Evolutionary conservation across 2,113 vertebrate species (phyloP).

Genomic region (Scytalopus superciliaris): DNA sequence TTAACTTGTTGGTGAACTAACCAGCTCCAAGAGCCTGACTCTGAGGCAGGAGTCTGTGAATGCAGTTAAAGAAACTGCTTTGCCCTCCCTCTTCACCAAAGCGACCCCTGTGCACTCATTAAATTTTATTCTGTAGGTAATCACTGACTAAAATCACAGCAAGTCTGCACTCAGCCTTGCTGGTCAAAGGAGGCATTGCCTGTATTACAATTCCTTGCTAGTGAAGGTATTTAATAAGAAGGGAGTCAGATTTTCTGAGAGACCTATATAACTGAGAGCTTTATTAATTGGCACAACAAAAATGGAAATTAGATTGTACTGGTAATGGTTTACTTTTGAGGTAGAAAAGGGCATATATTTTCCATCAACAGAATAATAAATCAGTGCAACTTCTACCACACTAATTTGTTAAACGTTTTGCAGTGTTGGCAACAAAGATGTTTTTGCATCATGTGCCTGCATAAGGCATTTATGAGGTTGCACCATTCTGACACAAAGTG

Average conservation of each 20-base stretch:
- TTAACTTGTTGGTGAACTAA: not conserved
- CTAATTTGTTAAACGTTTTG: not conserved
- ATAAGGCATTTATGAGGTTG: not conserved
- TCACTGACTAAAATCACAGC: slow-evolving; percentile 8
- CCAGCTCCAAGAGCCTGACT: not conserved
- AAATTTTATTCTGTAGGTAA: slow-evolving; percentile 27
- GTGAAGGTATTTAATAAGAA: slow-evolving; percentile 13
- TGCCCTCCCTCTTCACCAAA: not conserved
- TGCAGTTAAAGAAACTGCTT: not conserved
- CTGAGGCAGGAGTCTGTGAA: not conserved
- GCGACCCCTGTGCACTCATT: not conserved
- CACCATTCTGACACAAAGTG: not conserved
- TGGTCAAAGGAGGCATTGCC: not conserved
- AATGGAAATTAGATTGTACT: not conserved
- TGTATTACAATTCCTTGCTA: not conserved
- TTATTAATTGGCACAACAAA: not conserved
- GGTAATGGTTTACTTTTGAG: not conserved
- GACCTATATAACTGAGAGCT: not conserved
- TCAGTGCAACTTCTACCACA: not conserved
- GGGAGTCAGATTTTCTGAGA: not conserved
- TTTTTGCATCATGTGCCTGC: not conserved
- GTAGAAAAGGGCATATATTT: not conserved
- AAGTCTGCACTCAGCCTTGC: not conserved
- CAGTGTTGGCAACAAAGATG: not conserved
- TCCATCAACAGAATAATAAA: not conserved